Base-by-base conservation (phyloP, 2,113 vertebrate genomes). In the Platichthys stellatus region DNA sequence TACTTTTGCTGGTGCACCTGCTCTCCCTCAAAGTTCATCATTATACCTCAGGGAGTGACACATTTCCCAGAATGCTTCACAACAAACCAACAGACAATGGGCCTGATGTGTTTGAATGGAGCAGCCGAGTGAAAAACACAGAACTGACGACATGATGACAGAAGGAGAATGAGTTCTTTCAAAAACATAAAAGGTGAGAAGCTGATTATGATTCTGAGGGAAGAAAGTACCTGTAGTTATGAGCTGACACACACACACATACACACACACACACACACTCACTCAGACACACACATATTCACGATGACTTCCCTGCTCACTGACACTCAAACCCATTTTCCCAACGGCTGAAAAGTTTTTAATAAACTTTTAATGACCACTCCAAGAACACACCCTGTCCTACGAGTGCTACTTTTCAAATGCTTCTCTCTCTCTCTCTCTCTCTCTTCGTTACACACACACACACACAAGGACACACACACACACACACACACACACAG, bases 321-420 rank as follows among this genome's bases (percentile, higher is more conserved):
- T 31, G 31, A 31, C 31, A 31, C 31, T 31, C 31, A 31, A 31
- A 31, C 31, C 31, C n/a, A 74, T 81, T 65, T 76, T 85, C 63
- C 80, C 69, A 78, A 71, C 75, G 63, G 60, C 53, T 91, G 84
- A 88, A 57, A 88, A 91, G 90, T 92, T 92, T 91, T 93, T 91
- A 95, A 95, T 94, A 92, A 93, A 93, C 83, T 94, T 95, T 96
- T 96, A 96, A 95, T 93, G 93, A 93, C 91, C 92, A 92, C 93
- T 83, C 80, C 72, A 86, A 80, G 86, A 93, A 92, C 91, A 94
- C 93, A 74, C 79, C 90, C 89, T 81, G 57, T 93, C 88, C 92
- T 91, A 90, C 86, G 87, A 94, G 94, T 74, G 90, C 85, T 95
- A 92, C 94, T 95, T 59, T 74, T 69, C 43, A 67, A 51, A 57